phyloP scores from a whole-genome alignment of 2,888 invertebrate species.

The Nemoura dubitans region DNA sequence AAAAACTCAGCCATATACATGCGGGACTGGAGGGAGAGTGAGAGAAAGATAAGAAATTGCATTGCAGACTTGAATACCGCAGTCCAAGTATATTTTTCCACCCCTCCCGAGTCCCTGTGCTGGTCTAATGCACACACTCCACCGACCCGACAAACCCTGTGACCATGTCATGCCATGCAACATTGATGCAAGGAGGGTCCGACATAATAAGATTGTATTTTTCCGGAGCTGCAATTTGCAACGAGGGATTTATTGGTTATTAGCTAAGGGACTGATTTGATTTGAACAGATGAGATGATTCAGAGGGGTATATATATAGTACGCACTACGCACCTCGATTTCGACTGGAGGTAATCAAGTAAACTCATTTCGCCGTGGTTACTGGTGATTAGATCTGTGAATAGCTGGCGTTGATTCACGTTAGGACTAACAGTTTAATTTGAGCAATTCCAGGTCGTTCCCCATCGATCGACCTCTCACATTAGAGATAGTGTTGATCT shows the following conservation, averaged over 20 bases:
- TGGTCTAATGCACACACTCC: background rate
- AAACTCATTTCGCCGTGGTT: background rate
- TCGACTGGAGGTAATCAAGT: background rate
- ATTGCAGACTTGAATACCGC: constrained; percentile 7
- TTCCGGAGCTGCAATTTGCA: background rate
- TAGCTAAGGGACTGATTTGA: background rate
- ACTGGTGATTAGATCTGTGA: background rate
- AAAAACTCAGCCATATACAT: background rate
- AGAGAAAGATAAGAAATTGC: background rate
- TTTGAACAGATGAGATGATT: constrained; percentile 1
- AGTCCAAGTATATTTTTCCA: background rate
- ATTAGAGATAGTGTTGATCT: background rate
- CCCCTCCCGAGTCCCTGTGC: background rate
- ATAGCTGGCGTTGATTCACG: background rate
- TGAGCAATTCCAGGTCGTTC: background rate
- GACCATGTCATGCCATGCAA: background rate
- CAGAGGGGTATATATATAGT: background rate
- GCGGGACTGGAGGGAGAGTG: background rate
- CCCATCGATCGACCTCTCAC: background rate
- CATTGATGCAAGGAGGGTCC: background rate
- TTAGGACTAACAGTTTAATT: background rate
- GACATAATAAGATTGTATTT: background rate
- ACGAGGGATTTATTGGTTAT: background rate
- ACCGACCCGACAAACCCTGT: background rate
- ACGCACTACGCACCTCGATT: background rate